Evolutionary conservation across 2,113 vertebrate species (phyloP), one percentile per base, ranked within the genome.

Genomic region (Mesembrinibis cayennensis): DNA sequence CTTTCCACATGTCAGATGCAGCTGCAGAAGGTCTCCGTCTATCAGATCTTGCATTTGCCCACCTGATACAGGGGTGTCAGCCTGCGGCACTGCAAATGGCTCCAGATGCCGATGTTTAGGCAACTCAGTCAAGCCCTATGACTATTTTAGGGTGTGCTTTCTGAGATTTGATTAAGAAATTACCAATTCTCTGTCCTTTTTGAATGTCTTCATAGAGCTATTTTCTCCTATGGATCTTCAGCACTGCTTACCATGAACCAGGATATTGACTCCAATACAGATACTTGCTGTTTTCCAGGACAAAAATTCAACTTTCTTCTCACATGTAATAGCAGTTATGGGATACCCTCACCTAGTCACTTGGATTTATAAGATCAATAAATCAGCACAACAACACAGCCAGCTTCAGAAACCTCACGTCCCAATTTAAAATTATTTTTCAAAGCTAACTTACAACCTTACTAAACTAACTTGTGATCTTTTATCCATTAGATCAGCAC

Each of bases 11-110:
- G 11, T 7, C 23, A 77, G 50, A 14, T 6, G 21, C 44, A 70
- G 74, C 45, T 70, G 50, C 44, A 77, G 72, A 67, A 52, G 8
- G 9, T 59, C 25, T 76, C 26, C 27, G 22, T 67, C 12, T 14
- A 11, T 34, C 34, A 79, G 23, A 29, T 32, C 38, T 36, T 59
- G 52, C 13, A 49, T 72, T 55, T 59, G n/a, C 16, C 40, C 44
- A n/a, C 18, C 30, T 58, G 42, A 32, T 6, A 63, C 4, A 71
- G 13, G 15, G 15, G 47, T 63, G 0, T 0, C 16, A 78, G 11
- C 18, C 81, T 38, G n/a, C 0, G 0, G 36, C 13, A 52, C 25
- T 38, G 34, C 32, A 86, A 52, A 71, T 16, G 8, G 10, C 38
- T 63, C 40, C 67, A 80, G 52, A 34, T 27, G 13, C 14, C 52